Conservation (phyloP, 2,113 vertebrate genomes). For the Leptosomus discolor region DNA sequence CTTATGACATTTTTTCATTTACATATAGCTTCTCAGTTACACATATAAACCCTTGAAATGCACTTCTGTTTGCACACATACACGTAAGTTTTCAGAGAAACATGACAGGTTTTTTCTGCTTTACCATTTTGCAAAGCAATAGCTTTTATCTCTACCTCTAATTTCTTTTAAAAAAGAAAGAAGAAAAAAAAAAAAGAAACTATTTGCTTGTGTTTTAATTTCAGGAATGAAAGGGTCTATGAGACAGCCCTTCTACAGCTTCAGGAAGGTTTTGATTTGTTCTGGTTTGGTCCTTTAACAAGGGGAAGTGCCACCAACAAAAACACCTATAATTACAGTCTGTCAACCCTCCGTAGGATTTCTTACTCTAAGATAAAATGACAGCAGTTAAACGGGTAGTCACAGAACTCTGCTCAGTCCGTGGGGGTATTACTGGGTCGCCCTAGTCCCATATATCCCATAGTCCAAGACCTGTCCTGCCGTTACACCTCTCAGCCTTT, state of each 20-base stretch:
- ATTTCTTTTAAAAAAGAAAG: neutral
- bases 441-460: neutral
- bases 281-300: neutral
- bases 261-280: neutral
- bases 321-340: neutral
- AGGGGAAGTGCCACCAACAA: neutral
- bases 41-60: neutral
- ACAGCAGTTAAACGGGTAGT: neutral
- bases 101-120: neutral
- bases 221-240: neutral
- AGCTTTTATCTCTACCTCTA: neutral
- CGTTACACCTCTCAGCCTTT: neutral
- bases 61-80: neutral
- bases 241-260: neutral
- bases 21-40: neutral
- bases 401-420: neutral
- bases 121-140: neutral
- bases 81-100: neutral
- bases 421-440: too few species aligned
- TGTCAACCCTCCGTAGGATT: neutral
- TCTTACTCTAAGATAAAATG: neutral
- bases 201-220: neutral
- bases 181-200: rapidly evolving
- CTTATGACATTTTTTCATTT: neutral
- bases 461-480: neutral